phyloP scores from a whole-genome alignment of 92 coral and sea anemone genomes.

The Siderastrea siderea region DNA sequence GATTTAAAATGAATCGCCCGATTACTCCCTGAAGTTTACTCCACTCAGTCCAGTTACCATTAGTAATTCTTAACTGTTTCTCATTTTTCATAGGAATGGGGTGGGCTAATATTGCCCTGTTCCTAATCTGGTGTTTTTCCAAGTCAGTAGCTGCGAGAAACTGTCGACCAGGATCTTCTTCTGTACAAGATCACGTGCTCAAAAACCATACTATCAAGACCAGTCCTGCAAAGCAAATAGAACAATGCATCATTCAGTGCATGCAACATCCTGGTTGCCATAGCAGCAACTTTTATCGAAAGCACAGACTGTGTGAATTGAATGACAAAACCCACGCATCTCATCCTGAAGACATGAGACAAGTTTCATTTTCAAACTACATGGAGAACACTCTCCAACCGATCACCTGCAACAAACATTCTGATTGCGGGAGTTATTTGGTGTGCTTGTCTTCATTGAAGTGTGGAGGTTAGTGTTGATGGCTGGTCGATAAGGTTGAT shows the following conservation, averaged over 20 bases:
- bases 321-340: slow-evolving; percentile 21
- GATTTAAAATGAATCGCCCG: no score
- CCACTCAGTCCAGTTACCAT: no score
- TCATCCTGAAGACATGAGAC: slow-evolving; percentile 25
- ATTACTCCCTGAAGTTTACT: no score
- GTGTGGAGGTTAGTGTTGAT: slow-evolving; percentile 8
- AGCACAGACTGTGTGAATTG: slow-evolving; percentile 9
- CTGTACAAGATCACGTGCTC: slow-evolving; percentile 8
- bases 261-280: slow-evolving; percentile 22
- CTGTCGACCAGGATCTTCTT: slow-evolving; percentile 3
- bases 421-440: background rate
- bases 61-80: no score
- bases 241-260: background rate
- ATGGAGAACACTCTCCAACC: slow-evolving; percentile 22
- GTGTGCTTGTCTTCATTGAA: background rate
- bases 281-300: slow-evolving; percentile 26
- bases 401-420: background rate
- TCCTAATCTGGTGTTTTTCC: slow-evolving; percentile 2
- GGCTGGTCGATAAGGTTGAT: background rate
- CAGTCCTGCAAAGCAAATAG: background rate
- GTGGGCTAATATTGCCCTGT: background rate
- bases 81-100: background rate
- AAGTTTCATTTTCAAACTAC: slow-evolving; percentile 5
- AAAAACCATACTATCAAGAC: slow-evolving; percentile 16
- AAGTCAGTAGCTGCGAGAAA: background rate